Base-by-base conservation (phyloP, 2,888 invertebrate species). In the Megastigmus dorsalis region DNA sequence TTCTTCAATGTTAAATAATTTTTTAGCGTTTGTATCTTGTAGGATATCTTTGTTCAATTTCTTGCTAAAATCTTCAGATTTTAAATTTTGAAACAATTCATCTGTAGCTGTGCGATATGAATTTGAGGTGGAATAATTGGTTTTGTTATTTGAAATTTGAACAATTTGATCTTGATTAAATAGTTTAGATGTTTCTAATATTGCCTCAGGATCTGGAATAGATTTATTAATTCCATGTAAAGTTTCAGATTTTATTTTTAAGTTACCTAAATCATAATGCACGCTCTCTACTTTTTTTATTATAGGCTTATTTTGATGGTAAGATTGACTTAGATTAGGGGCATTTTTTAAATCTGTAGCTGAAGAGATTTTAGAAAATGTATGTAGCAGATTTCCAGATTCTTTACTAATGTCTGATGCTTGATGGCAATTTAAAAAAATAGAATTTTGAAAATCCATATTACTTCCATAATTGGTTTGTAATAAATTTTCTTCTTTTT, bases 201-300 rank as follows among this genome's bases (percentile, higher is more conserved):
- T n/a, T n/a, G n/a, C n/a, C n/a, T n/a, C n/a, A n/a, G n/a, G n/a
- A n/a, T n/a, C n/a, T n/a, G n/a, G n/a, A n/a, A n/a, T n/a, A n/a
- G n/a, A 7, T 54, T 26, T 33, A 38, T 38, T 41, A 33, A 20
- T 43, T 36, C 45, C 18, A 36, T 30, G 0, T 13, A 10, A 10
- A 7, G 43, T 33, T n/a, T 15, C 15, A 28, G 2, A 55, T 63
- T 38, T 50, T n/a, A n/a, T n/a, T 65, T 57, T 57, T 63, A 6
- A 60, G 20, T n/a, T 13, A 15, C 7, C 18, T 9, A 75, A 15
- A 33, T 70, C 55, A 55, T 28, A 62, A 55, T 10, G n/a, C 62
- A 75, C 62, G 10, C 55, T 66, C 43, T 71, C 45, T 9, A 71
- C 15, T n/a, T 41, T 55, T 50, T 70, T 71, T 48, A 75, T 67